A percentile compares a stretch with the other conserved stretches of the same genome.
phyloP scores from a whole-genome alignment of 1,140 invertebrate species.

The Sesamia nonagrioides region DNA sequence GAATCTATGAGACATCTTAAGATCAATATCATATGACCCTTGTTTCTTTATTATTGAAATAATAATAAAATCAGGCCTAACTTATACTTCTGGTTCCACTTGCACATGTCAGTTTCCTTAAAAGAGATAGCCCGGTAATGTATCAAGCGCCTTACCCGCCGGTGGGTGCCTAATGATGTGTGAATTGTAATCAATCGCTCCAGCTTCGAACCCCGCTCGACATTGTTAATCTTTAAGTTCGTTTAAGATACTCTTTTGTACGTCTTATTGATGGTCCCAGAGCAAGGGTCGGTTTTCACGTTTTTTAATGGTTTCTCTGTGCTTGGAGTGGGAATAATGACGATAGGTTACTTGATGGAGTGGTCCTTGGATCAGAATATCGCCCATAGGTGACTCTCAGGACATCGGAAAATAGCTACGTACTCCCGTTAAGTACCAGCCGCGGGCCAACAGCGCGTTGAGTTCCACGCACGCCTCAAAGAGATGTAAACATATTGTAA shows the following conservation, averaged over 20 bases:
- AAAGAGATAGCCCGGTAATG: slow-evolving; percentile 59
- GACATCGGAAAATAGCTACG: too few species aligned
- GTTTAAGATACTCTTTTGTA: slow-evolving; percentile 50
- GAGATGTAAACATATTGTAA: too few species aligned
- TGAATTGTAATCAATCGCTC: slow-evolving; percentile 59
- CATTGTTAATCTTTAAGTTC: slow-evolving; percentile 51
- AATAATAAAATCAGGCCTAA: neutral
- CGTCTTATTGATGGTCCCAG: slow-evolving; percentile 32
- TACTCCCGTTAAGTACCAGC: too few species aligned
- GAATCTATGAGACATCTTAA: too few species aligned
- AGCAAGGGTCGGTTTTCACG: slow-evolving; percentile 40
- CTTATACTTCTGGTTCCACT: slow-evolving; percentile 16
- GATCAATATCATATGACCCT: too few species aligned
- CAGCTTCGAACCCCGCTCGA: slow-evolving; percentile 37
- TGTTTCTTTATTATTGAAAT: too few species aligned
- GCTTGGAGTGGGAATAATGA: slow-evolving; percentile 1
- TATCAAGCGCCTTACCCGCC: slow-evolving; percentile 49
- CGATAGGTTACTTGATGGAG: slow-evolving; percentile 4
- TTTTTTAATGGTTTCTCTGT: slow-evolving; percentile 29
- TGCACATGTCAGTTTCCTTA: slow-evolving; percentile 7
- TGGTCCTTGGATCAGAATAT: neutral
- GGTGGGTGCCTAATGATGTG: slow-evolving; percentile 61
- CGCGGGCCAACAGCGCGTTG: too few species aligned
- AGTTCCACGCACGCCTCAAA: too few species aligned
- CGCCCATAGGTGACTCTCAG: too few species aligned